Evolutionary conservation across 2,113 vertebrate species (phyloP), one percentile per base, ranked within the genome.

Genomic region (Thinocorus orbignyianus): DNA sequence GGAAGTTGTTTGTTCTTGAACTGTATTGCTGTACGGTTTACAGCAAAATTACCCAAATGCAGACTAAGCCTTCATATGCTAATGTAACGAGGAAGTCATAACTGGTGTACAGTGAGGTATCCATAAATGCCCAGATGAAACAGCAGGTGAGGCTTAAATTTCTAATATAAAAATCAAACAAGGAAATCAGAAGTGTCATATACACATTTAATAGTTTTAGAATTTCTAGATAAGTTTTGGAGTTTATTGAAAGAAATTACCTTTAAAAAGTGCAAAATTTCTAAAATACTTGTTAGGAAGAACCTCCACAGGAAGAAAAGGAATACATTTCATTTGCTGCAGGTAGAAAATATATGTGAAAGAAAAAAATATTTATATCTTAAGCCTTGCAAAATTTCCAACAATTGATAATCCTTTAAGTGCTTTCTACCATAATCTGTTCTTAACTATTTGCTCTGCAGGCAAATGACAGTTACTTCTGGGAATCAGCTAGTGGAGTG

Each of bases 401-500:
- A 86, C 87, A 92, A 55, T 79, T 87, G 90, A 57, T 87, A 90
- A 94, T 96, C 69, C 51, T 91, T 54, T 78, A 91, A 94, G 46
- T 96, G 39, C 86, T 81, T 76, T 97, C 25, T 95, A 48, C 66
- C 61, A 14, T 96, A 95, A 81, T 93, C 28, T 97, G 14, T 97
- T 97, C 96, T 94, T 90, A 91, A 95, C 94, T 94, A 46, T 94
- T 93, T 97, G 52, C 85, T 95, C 94, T 96, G 85, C 96, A 99
- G 99, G 96, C 99, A 99, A 98, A 99, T 99, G 99, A 99, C 99
- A 1, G 99, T 99, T 84, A 98, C 98, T 48, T 99, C 99, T 92
- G 99, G 99, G 48, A 99, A 99, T 97, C 99, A 99, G 95, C 94
- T 99, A 92, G 99, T 99, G 31, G 99, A 99, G 92, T 99, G 99